A percentile compares a stretch with the other conserved stretches of the same genome.
phyloP scores from a whole-genome alignment of 1,140 invertebrate species.

The Cotesia chilonis region DNA sequence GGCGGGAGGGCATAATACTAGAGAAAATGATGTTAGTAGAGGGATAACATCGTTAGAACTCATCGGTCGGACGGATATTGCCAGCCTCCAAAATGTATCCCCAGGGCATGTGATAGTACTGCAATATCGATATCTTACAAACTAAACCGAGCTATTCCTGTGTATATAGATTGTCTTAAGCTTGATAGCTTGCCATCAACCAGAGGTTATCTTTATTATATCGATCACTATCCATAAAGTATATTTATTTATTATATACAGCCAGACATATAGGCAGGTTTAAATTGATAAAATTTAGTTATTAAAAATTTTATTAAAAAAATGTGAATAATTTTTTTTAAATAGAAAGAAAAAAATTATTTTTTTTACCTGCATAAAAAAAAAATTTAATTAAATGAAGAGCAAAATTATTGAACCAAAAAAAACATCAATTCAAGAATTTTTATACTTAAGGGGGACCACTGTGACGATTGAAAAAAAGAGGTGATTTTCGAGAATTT shows the following conservation, averaged over 20 bases:
- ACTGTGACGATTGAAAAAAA: too few relatives aligned
- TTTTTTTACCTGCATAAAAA: too few relatives aligned
- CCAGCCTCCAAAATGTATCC: conserved; percentile 14
- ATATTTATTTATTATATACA: not conserved
- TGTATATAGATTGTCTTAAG: conserved; percentile 13
- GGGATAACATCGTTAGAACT: not conserved
- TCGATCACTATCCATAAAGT: conserved; percentile 21
- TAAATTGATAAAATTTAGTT: not conserved
- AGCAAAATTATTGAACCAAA: too few relatives aligned
- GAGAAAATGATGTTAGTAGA: not conserved
- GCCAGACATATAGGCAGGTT: not conserved
- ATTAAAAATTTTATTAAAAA: too few relatives aligned
- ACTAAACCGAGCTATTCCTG: conserved; percentile 28
- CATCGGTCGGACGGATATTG: not conserved
- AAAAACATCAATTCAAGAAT: too few relatives aligned
- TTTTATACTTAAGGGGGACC: too few relatives aligned
- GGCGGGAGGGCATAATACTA: not conserved
- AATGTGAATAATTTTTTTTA: too few relatives aligned
- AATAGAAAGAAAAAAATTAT: too few relatives aligned
- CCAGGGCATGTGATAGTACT: not conserved
- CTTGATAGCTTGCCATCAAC: conserved; percentile 18
- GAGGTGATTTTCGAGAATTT: too few relatives aligned
- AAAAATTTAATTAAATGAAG: too few relatives aligned
- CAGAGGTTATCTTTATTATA: conserved; percentile 20
- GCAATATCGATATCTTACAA: conserved; percentile 36